Evolutionary conservation across 2,113 vertebrate genomes (phyloP), one percentile per base, ranked within the genome.

Genomic region (Vombatus ursinus): DNA sequence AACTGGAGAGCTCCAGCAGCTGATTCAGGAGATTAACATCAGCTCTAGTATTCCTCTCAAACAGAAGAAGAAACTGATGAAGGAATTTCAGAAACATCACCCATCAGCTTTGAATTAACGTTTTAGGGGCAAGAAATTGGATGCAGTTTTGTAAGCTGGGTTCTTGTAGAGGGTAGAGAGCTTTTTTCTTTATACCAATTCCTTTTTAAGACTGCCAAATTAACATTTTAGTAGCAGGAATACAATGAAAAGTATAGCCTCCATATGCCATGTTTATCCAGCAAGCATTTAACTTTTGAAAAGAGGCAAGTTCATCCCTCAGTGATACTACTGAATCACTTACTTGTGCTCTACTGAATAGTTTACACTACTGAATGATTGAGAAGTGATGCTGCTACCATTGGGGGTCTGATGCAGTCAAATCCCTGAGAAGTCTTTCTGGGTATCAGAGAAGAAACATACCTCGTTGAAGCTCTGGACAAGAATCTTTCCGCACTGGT

Each of bases 81-180:
- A 99, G 96, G 99, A 99, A 96, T 99, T 99, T 93, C 96, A 96
- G 97, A 99, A 99, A 95, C 98, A 99, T 93, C 99, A 99, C 96
- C 99, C 98, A 0, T 97, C 98, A 50, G 96, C 98, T 92, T 99
- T 99, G 93, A 92, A 98, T 92, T 97, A 99, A 95, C 97, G 98
- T 97, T 98, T 99, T 93, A 97, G 97, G 25, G 48, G 44, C 48
- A 90, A 77, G 16, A 92, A 90, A 94, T 49, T 90, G 91, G 23
- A 50, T 50, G 8, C 28, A 51, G 5, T 94, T 77, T 47, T 94
- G 50, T 95, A 53, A 19, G 90, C 3, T 49, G 24, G n/a, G 22
- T 24, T 49, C 24, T 90, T 47, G 89, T 48, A 49, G 22, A 49
- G 11, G 48, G 10, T 49, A 90, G 48, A 49, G 8, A 90, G 48